Evolutionary conservation across 1,140 invertebrate species (phyloP).

Genomic region (Pachypsylla venusta): DNA sequence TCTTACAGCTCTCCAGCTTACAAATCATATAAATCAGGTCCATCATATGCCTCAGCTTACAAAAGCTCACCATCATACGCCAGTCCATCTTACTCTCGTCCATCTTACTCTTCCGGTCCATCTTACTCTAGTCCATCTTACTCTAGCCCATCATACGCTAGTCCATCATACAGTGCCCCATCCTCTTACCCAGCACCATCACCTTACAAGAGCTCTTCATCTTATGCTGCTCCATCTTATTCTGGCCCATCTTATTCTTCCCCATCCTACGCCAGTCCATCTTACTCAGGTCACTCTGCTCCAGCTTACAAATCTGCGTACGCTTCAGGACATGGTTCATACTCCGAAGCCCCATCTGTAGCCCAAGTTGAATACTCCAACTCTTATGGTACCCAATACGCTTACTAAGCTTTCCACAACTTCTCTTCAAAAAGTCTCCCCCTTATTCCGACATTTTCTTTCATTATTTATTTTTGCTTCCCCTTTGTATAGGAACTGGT

Average conservation of each 20-base stretch:
- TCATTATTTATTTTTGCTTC: constrained; percentile 2
- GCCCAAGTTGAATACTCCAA: constrained; percentile 45
- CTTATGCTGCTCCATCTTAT: neutral
- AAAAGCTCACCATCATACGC: constrained; percentile 18
- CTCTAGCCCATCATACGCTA: constrained; percentile 16
- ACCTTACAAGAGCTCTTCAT: neutral
- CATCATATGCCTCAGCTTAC: constrained; percentile 24
- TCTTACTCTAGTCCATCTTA: constrained; percentile 15
- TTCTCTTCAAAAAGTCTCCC: constrained; percentile 20
- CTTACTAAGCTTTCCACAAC: constrained; percentile 38
- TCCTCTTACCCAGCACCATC: constrained; percentile 13
- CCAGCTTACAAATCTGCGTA: constrained; percentile 5
- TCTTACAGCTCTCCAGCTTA: constrained; percentile 21
- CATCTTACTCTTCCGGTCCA: constrained; percentile 7
- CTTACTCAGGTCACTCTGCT: neutral
- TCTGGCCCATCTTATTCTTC: constrained; percentile 9
- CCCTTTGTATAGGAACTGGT: neutral
- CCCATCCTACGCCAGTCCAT: neutral
- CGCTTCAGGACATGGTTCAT: constrained; percentile 21
- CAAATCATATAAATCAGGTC: constrained; percentile 24
- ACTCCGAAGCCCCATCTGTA: constrained; percentile 47
- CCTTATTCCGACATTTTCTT: constrained; percentile 29
- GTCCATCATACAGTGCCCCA: constrained; percentile 18
- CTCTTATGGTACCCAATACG: constrained; percentile 41
- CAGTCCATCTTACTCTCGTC: constrained; percentile 18